Base-by-base conservation (phyloP, 2,113 vertebrate genomes). In the Gasterosteus nipponicus region DNA sequence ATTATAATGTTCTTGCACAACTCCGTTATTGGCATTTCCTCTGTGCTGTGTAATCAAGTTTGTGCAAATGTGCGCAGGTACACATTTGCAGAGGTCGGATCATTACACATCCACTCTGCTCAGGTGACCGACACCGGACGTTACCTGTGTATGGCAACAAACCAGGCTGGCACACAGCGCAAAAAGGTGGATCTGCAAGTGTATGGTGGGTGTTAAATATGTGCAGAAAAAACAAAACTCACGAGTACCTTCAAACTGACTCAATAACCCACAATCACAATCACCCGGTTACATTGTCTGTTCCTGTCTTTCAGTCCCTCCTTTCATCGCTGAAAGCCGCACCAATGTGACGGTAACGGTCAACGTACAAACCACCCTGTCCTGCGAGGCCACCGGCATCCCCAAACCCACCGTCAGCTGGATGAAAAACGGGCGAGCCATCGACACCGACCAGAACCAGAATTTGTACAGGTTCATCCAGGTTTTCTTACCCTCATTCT, bases 101-200 rank as follows among this genome's bases (percentile, higher is more conserved):
- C 96, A 35, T 92, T 99, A n/a, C 94, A 74, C 65, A 95, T 99
- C 85, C 86, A 87, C 46, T 93, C 95, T 2, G 93, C 94, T 2
- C 95, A 95, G 7, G 91, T 98, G 65, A 92, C 93, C 0, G 98
- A 99, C 78, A 93, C 94, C 0, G 98, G 98, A 0, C 93, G 95
- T 18, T 99, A 97, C 16, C 77, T 97, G 80, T 99, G 98, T 61
- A 96, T 99, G 96, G 98, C 97, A 35, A 95, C 95, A 67, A 99
- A 96, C 60, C 81, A 89, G 14, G 97, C 97, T 4, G 98, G 98
- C 42, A 97, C 95, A 0, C 95, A 96, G 3, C 96, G 94, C 74
- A 96, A 83, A 75, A 92, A 92, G 80, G 84, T 94, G 53, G 96
- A 99, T 76, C 93, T 99, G 69, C 95, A 96, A 49, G 96, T 99